A percentile compares a stretch with the other conserved stretches of the same genome.
phyloP scores from a whole-genome alignment of 1,140 invertebrate species.

The Drosophila cardini region DNA sequence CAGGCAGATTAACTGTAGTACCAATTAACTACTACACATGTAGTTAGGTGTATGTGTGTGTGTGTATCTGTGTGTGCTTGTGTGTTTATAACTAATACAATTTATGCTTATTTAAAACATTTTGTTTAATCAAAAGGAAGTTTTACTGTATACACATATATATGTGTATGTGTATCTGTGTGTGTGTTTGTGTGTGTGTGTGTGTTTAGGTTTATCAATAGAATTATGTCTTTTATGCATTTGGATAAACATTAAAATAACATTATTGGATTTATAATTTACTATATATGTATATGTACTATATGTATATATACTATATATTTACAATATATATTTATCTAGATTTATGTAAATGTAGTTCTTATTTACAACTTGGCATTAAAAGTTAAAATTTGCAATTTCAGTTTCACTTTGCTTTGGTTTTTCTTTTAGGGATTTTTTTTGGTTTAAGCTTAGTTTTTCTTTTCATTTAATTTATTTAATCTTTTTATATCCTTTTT shows the following conservation, averaged over 20 bases:
- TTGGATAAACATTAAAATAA: conserved; percentile 68
- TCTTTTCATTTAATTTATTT: conserved; percentile 33
- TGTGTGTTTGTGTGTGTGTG: conserved; percentile 13
- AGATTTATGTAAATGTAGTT: conserved; percentile 25
- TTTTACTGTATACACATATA: not conserved
- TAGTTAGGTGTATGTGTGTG: conserved; percentile 49
- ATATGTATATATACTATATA: conserved; percentile 32
- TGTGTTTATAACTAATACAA: conserved; percentile 15
- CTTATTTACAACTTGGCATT: conserved; percentile 41
- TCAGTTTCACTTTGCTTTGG: conserved; percentile 47
- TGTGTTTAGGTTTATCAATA: conserved; percentile 20
- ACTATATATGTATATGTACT: conserved; percentile 12
- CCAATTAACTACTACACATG: conserved; percentile 46
- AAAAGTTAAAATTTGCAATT: conserved; percentile 54
- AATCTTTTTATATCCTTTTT: conserved; percentile 44
- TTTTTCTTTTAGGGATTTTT: conserved; percentile 38
- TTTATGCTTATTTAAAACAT: conserved; percentile 16
- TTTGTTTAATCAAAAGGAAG: conserved; percentile 7
- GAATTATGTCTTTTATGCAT: conserved; percentile 74
- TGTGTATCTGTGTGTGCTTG: conserved; percentile 42
- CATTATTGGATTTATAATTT: conserved; percentile 35
- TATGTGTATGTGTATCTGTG: not conserved
- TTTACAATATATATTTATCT: conserved; percentile 48
- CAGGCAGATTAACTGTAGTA: conserved; percentile 79
- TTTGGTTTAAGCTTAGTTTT: not conserved